A percentile compares a stretch with the other conserved stretches of the same genome.
Evolutionary conservation across 1,140 invertebrate genomes (phyloP).

Genomic region (Cecropterus lyciades): DNA sequence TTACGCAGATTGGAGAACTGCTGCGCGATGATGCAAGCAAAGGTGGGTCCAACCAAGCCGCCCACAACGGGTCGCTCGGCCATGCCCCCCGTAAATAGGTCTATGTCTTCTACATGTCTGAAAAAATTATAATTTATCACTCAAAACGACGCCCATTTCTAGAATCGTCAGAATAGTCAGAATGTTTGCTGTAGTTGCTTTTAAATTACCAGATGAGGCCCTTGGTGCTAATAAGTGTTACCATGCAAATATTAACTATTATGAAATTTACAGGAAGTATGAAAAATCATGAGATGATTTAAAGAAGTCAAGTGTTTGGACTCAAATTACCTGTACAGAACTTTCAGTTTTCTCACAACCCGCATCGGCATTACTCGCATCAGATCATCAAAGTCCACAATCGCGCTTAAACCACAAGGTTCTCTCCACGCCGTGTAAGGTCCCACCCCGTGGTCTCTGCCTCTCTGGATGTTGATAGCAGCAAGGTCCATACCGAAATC

Average conservation of each 20-base stretch:
- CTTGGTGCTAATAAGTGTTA: too few relatives aligned
- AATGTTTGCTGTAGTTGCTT: too few relatives aligned
- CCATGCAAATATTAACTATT: too few relatives aligned
- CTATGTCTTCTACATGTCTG: slow-evolving; percentile 92
- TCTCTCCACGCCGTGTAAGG: slow-evolving; percentile 93
- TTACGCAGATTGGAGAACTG: slow-evolving; percentile 95
- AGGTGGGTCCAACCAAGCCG: slow-evolving; percentile 96
- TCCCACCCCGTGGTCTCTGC: slow-evolving; percentile 95
- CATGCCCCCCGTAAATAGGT: slow-evolving; percentile 95
- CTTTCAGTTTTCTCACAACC: slow-evolving; percentile 86
- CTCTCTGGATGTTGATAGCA: slow-evolving; percentile 94
- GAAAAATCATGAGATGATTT: too few relatives aligned
- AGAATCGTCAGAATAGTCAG: too few relatives aligned
- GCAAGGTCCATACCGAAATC: slow-evolving; percentile 95
- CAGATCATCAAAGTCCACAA: slow-evolving; percentile 91
- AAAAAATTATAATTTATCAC: too few relatives aligned
- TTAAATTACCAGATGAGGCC: too few relatives aligned
- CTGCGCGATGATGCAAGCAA: slow-evolving; percentile 97
- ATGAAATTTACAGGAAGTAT: too few relatives aligned
- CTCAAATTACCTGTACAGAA: slow-evolving; percentile 85
- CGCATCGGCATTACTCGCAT: slow-evolving; percentile 88
- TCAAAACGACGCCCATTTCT: too few relatives aligned
- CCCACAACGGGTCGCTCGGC: slow-evolving; percentile 92
- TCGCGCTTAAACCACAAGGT: slow-evolving; percentile 90
- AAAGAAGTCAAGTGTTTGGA: too few relatives aligned